Conservation (phyloP, 2,888 invertebrate species). For the Cheilosia urbana region DNA sequence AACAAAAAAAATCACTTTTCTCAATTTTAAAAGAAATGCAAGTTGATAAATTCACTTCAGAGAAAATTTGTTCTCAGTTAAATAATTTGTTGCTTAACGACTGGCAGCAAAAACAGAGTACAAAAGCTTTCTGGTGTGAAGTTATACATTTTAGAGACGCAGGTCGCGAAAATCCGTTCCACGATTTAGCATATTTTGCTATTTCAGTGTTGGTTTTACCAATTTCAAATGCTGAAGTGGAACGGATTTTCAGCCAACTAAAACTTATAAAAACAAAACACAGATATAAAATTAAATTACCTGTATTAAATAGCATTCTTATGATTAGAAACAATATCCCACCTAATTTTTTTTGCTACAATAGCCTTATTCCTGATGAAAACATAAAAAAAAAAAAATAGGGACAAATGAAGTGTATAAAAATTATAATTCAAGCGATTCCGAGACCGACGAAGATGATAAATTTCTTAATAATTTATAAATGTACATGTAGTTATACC, state of each 20-base stretch:
- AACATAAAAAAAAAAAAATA: too few relatives aligned
- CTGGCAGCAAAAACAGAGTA: background rate
- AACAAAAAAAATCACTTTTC: background rate
- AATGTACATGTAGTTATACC: too few relatives aligned
- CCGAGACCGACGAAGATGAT: too few relatives aligned
- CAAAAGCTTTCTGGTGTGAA: slow-evolving; percentile 16
- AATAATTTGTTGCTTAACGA: too few relatives aligned
- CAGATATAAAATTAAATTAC: background rate
- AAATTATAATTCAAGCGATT: too few relatives aligned
- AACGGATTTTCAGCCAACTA: slow-evolving; percentile 5
- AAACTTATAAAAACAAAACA: background rate
- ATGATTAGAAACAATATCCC: background rate
- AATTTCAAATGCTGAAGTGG: slow-evolving; percentile 5
- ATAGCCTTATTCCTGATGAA: too few relatives aligned
- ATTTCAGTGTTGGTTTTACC: slow-evolving; percentile 14
- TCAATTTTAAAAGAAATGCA: too few relatives aligned
- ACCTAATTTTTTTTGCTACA: too few relatives aligned
- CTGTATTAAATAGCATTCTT: background rate
- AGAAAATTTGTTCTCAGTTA: too few relatives aligned
- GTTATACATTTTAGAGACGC: slow-evolving; percentile 16
- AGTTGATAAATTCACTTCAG: too few relatives aligned
- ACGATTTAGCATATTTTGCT: slow-evolving; percentile 4
- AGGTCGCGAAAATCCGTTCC: slow-evolving; percentile 13
- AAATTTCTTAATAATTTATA: too few relatives aligned
- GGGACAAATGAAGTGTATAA: too few relatives aligned